Evolutionary conservation across 2,797 vertebrate genomes (phyloP).

Genomic region (Triplophysa bombifrons): DNA sequence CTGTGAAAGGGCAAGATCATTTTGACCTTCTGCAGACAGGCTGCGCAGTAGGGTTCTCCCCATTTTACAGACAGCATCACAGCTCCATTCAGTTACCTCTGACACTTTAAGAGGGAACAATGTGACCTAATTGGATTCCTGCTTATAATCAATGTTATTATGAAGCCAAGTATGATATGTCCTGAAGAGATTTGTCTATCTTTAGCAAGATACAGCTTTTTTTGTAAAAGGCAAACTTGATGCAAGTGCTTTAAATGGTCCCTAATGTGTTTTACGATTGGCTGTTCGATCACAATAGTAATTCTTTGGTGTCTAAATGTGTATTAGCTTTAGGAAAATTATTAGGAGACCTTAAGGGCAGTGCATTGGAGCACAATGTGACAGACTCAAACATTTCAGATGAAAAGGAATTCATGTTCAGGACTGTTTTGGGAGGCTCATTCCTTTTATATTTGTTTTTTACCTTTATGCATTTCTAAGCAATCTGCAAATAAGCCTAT

Average conservation of each 20-base stretch:
- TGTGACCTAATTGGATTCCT: slow-evolving; percentile 27
- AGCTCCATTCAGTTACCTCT: neutral
- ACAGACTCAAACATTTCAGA: too few relatives aligned
- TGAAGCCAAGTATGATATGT: slow-evolving; percentile 22
- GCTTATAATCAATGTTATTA: slow-evolving; percentile 11
- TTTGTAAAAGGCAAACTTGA: slow-evolving; percentile 1
- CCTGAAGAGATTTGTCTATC: slow-evolving; percentile 6
- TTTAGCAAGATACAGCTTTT: neutral
- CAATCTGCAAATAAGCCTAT: too few relatives aligned
- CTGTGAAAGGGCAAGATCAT: slow-evolving; percentile 33
- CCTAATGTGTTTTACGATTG: neutral
- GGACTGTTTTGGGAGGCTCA: too few relatives aligned
- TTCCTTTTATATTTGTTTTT: too few relatives aligned
- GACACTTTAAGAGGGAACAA: slow-evolving; percentile 23
- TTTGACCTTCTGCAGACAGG: slow-evolving; percentile 14
- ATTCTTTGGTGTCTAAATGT: neutral
- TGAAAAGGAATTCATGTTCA: too few relatives aligned
- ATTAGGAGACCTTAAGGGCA: too few relatives aligned
- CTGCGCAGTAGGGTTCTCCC: neutral
- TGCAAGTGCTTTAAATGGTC: neutral
- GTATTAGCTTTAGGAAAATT: neutral
- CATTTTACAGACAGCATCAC: neutral
- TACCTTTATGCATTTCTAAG: too few relatives aligned
- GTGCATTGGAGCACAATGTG: too few relatives aligned
- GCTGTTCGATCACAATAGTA: neutral